Evolutionary conservation across 2,888 invertebrate species (phyloP), one percentile per base, ranked within the genome.

Genomic region (Athalia cordata): DNA sequence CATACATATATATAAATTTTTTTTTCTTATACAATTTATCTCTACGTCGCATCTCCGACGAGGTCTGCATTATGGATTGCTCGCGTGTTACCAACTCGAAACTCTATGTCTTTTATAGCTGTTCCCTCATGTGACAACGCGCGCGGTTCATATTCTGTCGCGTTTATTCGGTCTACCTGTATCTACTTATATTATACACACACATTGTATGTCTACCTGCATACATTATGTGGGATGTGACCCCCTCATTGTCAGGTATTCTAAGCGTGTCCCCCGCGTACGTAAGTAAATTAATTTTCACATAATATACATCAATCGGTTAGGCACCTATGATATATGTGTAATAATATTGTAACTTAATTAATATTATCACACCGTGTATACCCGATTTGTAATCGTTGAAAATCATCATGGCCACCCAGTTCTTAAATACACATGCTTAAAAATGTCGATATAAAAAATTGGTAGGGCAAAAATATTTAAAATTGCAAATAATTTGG

Each of bases 41-140:
- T 88, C 81, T 82, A 82, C 81, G 85, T 82, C 84, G 85, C 86
- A 89, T 89, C 89, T 87, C 82, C 70, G 81, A 83, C 84, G 83
- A 78, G 82, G 84, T 81, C 85, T 88, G 86, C 87, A 89, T 89
- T 89, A 89, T 89, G 88, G 87, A 89, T 89, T 84, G 85, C 86
- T 89, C 87, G 89, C 89, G 89, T 89, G 89, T 87, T 85, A 81
- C 83, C 82, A 75, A 57, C 75, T 75, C 61, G 75, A 59, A 66
- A 66, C 47, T 66, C 49, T 66, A 66, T 66, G 49, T 66, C 66
- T 66, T 49, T 66, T 13, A 49, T 29, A 29, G 13, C 49, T 7
- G 49, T 13, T 13, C 66, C 7, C 49, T n/a, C n/a, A n/a, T n/a
- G 65, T 11, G 29, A 29, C 29, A 65, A 6, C 66, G 66, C 66